A percentile compares a stretch with the other conserved stretches of the same genome.
These are phyloP conservation scores for Galerucella calmariensis DNA, from an alignment of 2,888 invertebrate species.

Conservation along the genomic window DNA sequence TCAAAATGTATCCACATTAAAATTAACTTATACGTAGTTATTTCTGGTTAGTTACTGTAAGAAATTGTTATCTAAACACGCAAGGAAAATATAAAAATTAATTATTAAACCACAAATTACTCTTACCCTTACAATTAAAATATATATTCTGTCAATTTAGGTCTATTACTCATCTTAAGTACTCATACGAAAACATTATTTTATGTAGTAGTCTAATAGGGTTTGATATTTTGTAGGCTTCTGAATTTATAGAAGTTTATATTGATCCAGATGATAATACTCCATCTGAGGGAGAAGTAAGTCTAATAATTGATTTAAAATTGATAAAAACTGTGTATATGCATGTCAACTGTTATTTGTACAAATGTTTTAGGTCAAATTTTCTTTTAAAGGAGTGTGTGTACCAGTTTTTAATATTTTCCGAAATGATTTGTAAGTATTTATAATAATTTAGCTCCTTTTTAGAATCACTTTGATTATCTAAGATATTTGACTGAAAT, in stretches of 20 bases:
- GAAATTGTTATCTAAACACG: too few species aligned
- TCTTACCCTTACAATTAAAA: too few species aligned
- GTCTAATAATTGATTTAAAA: slow-evolving; percentile 18
- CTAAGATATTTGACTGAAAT: too few species aligned
- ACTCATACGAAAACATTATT: not conserved
- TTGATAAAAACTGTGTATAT: not conserved
- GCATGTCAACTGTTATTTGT: slow-evolving; percentile 20
- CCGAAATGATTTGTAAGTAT: slow-evolving; percentile 50
- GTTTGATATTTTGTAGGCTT: slow-evolving; percentile 26
- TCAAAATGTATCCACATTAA: not conserved
- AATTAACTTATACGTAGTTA: not conserved
- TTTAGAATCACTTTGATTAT: too few species aligned
- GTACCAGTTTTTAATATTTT: slow-evolving; percentile 75
- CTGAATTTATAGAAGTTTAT: slow-evolving; percentile 40
- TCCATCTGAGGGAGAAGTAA: slow-evolving; percentile 32
- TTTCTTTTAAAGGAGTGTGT: slow-evolving; percentile 73
- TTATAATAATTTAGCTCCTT: slow-evolving; percentile 8
- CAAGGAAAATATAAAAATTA: too few species aligned
- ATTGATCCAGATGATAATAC: slow-evolving; percentile 37
- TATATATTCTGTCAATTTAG: too few species aligned
- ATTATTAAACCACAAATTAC: too few species aligned
- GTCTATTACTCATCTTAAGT: too few species aligned
- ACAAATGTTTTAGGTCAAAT: slow-evolving; percentile 63
- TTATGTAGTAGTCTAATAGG: not conserved
- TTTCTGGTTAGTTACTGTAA: too few species aligned